Evolutionary conservation across 2,797 vertebrate genomes (phyloP), one percentile per base, ranked within the genome.

Genomic region (Scomberomorus guttatus): DNA sequence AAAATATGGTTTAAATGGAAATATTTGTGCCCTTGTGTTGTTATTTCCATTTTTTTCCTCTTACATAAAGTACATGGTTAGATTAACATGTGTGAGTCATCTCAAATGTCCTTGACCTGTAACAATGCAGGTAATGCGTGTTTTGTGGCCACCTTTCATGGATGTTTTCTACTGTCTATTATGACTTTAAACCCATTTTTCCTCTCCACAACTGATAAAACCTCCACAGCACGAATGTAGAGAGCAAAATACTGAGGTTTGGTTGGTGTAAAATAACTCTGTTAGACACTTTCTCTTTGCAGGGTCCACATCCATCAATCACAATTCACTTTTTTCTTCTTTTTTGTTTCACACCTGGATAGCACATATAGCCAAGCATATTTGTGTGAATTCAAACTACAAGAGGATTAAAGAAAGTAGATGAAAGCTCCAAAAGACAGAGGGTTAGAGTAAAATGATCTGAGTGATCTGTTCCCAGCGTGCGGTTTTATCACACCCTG

Each of bases 111-210:
- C 4, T 44, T 64, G 69, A 82, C 57, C 65, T 46, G 22, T 59
- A 81, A 59, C 46, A 55, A 48, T 37, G 14, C 52, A 56, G 39
- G 32, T 58, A 52, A 80, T 72, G 44, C 72, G 32, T 42, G 60
- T n/a, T 72, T 64, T 58, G 34, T 34, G 18, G 6, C 18, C 52
- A 3, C 15, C 12, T 6, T 65, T 46, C n/a, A 27, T 32, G 15
- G 24, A 58, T 54, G 54, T 56, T 58, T 73, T 22, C 15, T 15
- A 34, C 37, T 1, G 6, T 13, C 13, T 5, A 5, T 51, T 52
- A 27, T 46, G 48, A 59, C 18, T 73, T 60, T 24, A 24, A 66
- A 68, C 22, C 9, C 1, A 12, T 24, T 34, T 74, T 18, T 63
- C 3, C 15, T 32, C 13, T 52, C 32, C 3, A 57, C 13, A 77